Evolutionary conservation across 2,888 invertebrate genomes (phyloP).

Genomic region (Proisotoma minuta): DNA sequence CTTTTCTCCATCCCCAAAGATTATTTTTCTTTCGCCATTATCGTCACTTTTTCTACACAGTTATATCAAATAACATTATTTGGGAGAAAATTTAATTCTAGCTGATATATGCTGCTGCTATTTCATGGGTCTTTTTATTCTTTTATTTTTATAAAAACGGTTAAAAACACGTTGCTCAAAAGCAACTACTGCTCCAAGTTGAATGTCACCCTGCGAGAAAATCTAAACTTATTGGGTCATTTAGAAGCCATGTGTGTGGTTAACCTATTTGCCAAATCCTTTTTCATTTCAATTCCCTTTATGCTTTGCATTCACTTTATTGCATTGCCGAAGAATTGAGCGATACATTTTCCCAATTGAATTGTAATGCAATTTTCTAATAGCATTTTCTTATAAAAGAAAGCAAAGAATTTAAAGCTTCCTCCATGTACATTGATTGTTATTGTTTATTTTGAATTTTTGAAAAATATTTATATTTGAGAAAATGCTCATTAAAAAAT

Average conservation of each 20-base stretch:
- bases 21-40: not conserved
- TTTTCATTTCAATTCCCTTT: not conserved
- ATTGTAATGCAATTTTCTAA: no score
- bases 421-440: no score
- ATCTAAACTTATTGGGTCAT: not conserved
- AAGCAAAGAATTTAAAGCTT: no score
- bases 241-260: not conserved
- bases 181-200: not conserved
- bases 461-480: no score
- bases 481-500: no score
- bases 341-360: no score
- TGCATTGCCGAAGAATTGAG: no score
- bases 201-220: not conserved
- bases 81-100: not conserved
- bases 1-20: no score
- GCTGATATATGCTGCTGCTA: not conserved
- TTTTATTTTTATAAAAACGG: not conserved
- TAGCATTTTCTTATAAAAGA: no score
- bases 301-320: no score
- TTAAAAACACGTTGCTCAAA: not conserved
- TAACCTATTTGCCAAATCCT: not conserved
- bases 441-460: no score
- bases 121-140: no score
- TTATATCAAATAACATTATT: not conserved
- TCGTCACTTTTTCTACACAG: not conserved